Evolutionary conservation across 2,888 invertebrate species (phyloP), one percentile per base, ranked within the genome.

Genomic region (Empis stercorea): DNA sequence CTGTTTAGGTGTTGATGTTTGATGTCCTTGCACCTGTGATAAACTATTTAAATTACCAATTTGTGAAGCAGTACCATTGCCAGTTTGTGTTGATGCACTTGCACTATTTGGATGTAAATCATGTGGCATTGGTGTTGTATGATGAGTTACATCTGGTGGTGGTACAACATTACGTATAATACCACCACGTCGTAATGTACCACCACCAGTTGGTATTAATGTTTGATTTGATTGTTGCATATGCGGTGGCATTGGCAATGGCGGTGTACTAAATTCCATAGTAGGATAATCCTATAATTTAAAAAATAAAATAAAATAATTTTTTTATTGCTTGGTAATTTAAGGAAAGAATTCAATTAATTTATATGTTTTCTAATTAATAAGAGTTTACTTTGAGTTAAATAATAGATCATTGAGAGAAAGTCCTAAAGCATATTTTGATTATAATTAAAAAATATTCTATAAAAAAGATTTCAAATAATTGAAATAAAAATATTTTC

Each of bases 1-100:
- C 51, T 77, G 76, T 57, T 76, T 77, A 15, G 65, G 60, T 52
- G 63, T 56, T 32, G 63, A 60, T 37, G 59, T 56, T 43, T 51
- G 55, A 47, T 44, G 60, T 45, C 52, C 51, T 43, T 54, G 53
- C 27, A 55, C 52, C 45, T 57, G 56, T 43, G 57, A 56, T 46
- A 55, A 52, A 50, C 51, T 56, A 46, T 54, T 58, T 51, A 53
- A 51, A 53, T 54, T 54, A 48, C 51, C 53, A 45, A 53, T 44
- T 51, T 57, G 52, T 30, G 60, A 57, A 43, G 62, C 57, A 48
- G 63, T 61, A 51, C 64, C 62, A 48, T 66, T 66, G 44, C 65
- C 65, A 46, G 65, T 66, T 52, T 64, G 60, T 46, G 66, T 65
- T 46, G 64, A 57, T 47, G 58, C 58, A 53, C 62, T 65, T 51